Percentiles rank a stretch among this genome's conserved stretches.
Conservation (phyloP, 2,113 vertebrate genomes). For the Haemorhous mexicanus region DNA sequence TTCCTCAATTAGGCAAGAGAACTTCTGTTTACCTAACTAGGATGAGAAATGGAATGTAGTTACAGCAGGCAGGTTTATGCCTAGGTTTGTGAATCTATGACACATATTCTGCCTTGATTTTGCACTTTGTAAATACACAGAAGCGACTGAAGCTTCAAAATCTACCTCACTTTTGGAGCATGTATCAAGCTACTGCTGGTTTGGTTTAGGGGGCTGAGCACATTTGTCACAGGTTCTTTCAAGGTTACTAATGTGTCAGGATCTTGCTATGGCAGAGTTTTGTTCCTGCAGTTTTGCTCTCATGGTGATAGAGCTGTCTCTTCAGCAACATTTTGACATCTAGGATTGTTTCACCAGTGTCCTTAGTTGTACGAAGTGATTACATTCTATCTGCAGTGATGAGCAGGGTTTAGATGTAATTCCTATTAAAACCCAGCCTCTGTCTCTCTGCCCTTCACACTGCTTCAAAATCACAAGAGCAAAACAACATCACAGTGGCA, state of each 20-base stretch:
- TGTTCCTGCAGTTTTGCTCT: conserved; percentile 12
- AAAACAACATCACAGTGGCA: not conserved
- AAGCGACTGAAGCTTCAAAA: not conserved
- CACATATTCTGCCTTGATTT: not conserved
- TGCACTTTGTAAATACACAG: not conserved
- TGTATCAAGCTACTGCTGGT: not conserved
- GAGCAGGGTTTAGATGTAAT: not conserved
- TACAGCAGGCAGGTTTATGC: not conserved
- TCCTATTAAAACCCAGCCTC: not conserved
- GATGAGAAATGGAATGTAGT: not conserved
- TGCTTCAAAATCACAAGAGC: not conserved
- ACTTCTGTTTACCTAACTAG: not conserved
- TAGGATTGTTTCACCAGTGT: not conserved
- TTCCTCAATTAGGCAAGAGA: not conserved
- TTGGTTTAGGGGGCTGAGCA: not conserved
- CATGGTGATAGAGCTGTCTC: not conserved
- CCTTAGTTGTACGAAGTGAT: not conserved
- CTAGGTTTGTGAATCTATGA: not conserved
- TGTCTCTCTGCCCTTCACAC: not conserved
- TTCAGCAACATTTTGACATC: not conserved
- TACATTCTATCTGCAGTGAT: not conserved
- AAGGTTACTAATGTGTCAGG: not conserved
- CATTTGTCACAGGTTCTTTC: not conserved
- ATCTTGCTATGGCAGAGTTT: not conserved
- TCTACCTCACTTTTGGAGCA: not conserved